phyloP scores from a whole-genome alignment of 2,113 vertebrate species.

The Paracanthobrama guichenoti region DNA sequence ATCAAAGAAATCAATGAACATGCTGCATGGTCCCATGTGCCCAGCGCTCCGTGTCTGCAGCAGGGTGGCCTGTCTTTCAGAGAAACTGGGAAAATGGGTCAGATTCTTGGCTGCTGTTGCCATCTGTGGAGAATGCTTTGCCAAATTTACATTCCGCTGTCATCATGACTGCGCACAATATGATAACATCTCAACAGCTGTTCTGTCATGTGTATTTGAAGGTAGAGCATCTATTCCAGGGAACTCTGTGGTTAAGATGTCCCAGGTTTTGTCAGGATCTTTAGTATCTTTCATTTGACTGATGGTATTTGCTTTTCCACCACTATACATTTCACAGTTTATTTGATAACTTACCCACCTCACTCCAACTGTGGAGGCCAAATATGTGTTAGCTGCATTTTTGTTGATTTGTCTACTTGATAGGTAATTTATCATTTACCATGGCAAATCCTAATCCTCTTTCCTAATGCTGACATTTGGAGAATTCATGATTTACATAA shows the following conservation, averaged over 20 bases:
- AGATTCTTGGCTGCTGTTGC: conserved; percentile 19
- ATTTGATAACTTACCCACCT: neutral
- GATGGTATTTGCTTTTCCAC: neutral
- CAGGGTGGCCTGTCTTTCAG: conserved; percentile 19
- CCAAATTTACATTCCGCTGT: conserved; percentile 45
- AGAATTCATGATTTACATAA: conserved; percentile 80
- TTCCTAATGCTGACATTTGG: conserved; percentile 75
- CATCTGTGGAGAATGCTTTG: neutral
- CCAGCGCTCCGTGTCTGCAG: neutral
- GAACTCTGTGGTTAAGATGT: conserved; percentile 35
- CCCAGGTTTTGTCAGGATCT: neutral
- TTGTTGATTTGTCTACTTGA: conserved; percentile 63
- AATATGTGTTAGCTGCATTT: conserved; percentile 44
- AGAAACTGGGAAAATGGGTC: conserved; percentile 19
- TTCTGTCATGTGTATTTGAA: conserved; percentile 41
- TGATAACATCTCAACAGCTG: conserved; percentile 34
- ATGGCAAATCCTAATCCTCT: conserved; percentile 71
- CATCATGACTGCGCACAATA: conserved; percentile 3
- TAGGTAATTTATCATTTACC: conserved; percentile 66
- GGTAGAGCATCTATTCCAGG: conserved; percentile 38
- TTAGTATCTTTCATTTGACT: neutral
- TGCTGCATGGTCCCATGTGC: conserved; percentile 1
- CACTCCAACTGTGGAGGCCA: neutral
- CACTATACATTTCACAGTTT: conserved; percentile 1
- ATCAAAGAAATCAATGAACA: conserved; percentile 53